Conservation (phyloP, 1,140 invertebrate species). For the Heliconius hermathena region DNA sequence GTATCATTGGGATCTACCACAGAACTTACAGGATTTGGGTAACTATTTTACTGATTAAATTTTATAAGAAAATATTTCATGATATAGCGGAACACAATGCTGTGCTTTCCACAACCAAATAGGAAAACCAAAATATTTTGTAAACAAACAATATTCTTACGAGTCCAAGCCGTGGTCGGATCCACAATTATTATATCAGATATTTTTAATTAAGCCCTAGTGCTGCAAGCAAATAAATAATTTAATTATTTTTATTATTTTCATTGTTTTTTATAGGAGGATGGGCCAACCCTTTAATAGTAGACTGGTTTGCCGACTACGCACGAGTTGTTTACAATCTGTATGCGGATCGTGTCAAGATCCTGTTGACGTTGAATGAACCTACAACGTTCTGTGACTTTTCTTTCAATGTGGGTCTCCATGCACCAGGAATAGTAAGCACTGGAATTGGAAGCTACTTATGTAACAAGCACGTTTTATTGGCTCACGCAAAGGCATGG, state of each 20-base stretch:
- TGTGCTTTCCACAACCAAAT: too few species aligned
- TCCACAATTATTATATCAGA: too few species aligned
- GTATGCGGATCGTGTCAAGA: conserved; percentile 83
- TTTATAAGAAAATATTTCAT: too few species aligned
- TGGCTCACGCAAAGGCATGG: conserved; percentile 83
- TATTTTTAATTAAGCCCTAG: too few species aligned
- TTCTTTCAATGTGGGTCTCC: conserved; percentile 76
- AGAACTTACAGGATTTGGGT: background rate
- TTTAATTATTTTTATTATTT: background rate
- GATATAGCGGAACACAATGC: too few species aligned
- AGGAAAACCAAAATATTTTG: too few species aligned
- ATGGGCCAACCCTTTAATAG: background rate
- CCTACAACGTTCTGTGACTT: conserved; percentile 82
- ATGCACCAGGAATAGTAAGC: conserved; percentile 75
- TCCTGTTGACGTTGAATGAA: conserved; percentile 87
- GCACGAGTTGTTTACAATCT: conserved; percentile 38
- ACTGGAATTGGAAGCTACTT: conserved; percentile 75
- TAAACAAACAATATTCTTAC: too few species aligned
- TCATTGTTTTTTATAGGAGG: background rate
- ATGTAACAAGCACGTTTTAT: conserved; percentile 81
- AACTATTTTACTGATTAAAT: background rate
- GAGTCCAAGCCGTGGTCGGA: too few species aligned
- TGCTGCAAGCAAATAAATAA: background rate
- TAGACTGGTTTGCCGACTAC: background rate
- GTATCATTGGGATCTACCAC: conserved; percentile 4